Evolutionary conservation across 2,888 invertebrate genomes (phyloP), one percentile per base, ranked within the genome.

Genomic region (Carcina quercana): DNA sequence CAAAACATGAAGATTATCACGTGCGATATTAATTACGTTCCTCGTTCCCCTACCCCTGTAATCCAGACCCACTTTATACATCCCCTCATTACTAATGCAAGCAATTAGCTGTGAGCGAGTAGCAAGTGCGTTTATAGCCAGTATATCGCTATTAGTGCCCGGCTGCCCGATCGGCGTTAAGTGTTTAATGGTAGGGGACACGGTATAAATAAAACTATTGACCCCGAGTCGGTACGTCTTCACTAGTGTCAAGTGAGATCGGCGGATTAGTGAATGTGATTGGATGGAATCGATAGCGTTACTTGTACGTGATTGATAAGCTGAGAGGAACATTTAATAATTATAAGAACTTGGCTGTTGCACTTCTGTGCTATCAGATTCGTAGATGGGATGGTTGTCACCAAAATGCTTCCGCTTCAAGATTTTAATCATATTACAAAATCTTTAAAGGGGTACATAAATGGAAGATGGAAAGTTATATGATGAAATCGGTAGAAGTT

Each of bases 71-170:
- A 36, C 25, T 49, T 34, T 42, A n/a, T n/a, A 19, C 41, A 52
- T 55, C 60, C 56, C 49, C 58, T 71, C 64, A 79, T 80, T 70
- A 76, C 69, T 78, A 79, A 76, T 79, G 66, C 72, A 76, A 49
- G 72, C 71, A 72, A 78, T 78, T 74, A 76, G 63, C 70, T 66
- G 68, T 57, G 54, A 67, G 55, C 48, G 47, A 47, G 53, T 54
- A 53, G 56, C 57, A 52, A 60, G 57, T 59, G 52, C 46, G 51
- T 63, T 71, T 70, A 72, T 65, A 54, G 64, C 59, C 75, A 37
- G 73, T 80, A 74, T 61, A 76, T 80, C 60, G 69, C 56, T 53
- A 71, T 79, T 79, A 79, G 53, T 52, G 60, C 57, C 49, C 59
- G 62, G 74, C 72, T 52, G 60, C 57, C 49, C 59, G 62, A 75